phyloP scores from a whole-genome alignment of 1,140 invertebrate species.

The Ectropis grisescens region DNA sequence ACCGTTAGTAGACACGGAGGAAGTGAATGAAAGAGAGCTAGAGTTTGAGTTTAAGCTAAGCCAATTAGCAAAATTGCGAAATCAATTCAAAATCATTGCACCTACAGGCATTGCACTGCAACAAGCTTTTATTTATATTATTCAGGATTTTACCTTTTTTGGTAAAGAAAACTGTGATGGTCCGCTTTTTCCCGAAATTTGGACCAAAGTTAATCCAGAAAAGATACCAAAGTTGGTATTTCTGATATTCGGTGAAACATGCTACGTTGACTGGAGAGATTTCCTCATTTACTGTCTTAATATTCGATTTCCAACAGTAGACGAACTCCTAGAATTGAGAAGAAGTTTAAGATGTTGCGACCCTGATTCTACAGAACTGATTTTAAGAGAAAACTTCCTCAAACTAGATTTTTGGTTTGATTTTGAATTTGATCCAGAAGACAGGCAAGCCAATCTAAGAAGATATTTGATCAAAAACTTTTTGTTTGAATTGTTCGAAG shows the following conservation, averaged over 20 bases:
- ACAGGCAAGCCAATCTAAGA: conserved; percentile 28
- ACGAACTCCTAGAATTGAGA: conserved; percentile 63
- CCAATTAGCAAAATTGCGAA: conserved; percentile 63
- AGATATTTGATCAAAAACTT: conserved; percentile 64
- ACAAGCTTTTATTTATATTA: conserved; percentile 65
- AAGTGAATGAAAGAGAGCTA: conserved; percentile 20
- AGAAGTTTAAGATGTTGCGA: conserved; percentile 60
- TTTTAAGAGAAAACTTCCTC: conserved; percentile 48
- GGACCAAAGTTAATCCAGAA: conserved; percentile 62
- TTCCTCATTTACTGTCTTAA: conserved; percentile 73
- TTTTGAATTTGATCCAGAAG: conserved; percentile 31
- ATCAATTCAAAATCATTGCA: conserved; percentile 66
- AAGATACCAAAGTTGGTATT: conserved; percentile 60
- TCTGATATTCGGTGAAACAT: conserved; percentile 61
- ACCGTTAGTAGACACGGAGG: conserved; percentile 16
- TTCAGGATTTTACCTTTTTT: conserved; percentile 71
- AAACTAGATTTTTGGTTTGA: conserved; percentile 72
- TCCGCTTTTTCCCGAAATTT: conserved; percentile 60
- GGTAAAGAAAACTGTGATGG: conserved; percentile 57
- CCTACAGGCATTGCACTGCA: conserved; percentile 67
- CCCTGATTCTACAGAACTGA: conserved; percentile 42
- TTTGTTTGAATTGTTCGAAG: conserved; percentile 68
- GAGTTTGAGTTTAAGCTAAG: conserved; percentile 60
- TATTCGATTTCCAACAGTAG: conserved; percentile 61
- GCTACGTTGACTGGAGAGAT: conserved; percentile 73